Percentiles rank a stretch among this genome's conserved stretches.
Evolutionary conservation across 2,113 vertebrate genomes (phyloP).

Genomic region (Pelusios castaneus): DNA sequence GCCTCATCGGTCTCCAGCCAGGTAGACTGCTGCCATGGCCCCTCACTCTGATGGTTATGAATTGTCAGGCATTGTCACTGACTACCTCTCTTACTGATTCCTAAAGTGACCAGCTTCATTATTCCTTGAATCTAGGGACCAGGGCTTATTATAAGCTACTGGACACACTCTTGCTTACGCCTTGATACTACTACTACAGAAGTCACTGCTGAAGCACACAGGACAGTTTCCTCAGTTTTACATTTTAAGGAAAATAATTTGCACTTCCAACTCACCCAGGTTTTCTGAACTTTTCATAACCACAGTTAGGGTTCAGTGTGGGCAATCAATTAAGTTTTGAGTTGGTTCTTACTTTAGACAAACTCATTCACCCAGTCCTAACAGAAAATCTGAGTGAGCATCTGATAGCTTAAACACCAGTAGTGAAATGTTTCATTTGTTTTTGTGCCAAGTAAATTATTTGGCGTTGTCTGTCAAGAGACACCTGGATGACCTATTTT

Average conservation of each 20-base stretch:
- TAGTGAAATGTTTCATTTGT: background rate
- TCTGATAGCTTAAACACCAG: background rate
- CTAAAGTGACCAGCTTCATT: background rate
- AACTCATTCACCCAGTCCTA: background rate
- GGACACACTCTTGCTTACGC: background rate
- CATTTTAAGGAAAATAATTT: background rate
- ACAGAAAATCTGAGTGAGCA: background rate
- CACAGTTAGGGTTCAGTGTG: background rate
- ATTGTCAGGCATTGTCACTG: background rate
- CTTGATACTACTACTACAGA: background rate
- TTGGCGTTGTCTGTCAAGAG: background rate
- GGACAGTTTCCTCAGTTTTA: background rate
- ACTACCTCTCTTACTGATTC: background rate
- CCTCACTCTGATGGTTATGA: background rate
- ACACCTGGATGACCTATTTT: constrained; percentile 1
- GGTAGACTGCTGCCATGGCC: background rate
- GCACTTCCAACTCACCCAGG: background rate
- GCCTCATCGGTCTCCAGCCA: background rate
- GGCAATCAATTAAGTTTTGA: background rate
- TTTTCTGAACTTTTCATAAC: background rate
- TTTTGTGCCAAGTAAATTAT: background rate
- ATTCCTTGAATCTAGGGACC: background rate
- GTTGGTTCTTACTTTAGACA: background rate
- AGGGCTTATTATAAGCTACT: background rate
- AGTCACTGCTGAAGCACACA: constrained; percentile 21